Conservation (phyloP, 2,888 invertebrate species). For the Chrysotoxum bicinctum region DNA sequence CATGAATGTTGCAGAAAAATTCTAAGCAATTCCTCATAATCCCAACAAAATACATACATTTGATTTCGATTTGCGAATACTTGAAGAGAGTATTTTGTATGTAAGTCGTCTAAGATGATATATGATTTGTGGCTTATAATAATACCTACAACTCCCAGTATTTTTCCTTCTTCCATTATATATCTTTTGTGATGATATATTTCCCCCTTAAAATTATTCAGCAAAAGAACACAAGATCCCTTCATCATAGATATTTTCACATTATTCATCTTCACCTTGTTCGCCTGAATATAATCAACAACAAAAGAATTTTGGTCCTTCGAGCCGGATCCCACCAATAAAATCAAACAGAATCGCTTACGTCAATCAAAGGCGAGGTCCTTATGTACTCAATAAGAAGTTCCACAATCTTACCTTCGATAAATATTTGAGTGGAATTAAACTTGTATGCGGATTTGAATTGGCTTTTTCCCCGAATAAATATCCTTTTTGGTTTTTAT, state of each 20-base stretch:
- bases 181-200: constrained; percentile 15
- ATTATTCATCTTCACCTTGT: not conserved
- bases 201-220: constrained; percentile 5
- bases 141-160: not conserved
- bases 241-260: constrained; percentile 16
- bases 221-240: not conserved
- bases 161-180: not conserved
- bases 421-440: constrained; percentile 51
- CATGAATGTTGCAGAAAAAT: constrained; percentile 15
- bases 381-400: constrained; percentile 12
- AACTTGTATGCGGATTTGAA: constrained; percentile 37
- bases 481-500: constrained; percentile 18
- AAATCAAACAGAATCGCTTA: constrained; percentile 32
- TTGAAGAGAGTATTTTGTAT: not conserved
- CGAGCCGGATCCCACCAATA: constrained; percentile 27
- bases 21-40: not conserved
- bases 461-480: constrained; percentile 23
- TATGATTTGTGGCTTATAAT: constrained; percentile 19
- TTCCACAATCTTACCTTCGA: constrained; percentile 41
- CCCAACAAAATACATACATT: not conserved
- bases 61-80: not conserved
- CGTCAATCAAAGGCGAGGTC: constrained; percentile 28
- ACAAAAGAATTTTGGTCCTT: constrained; percentile 32
- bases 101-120: not conserved
- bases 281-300: not conserved